Conservation (phyloP, 2,113 vertebrate species). For the Gymnogyps californianus region DNA sequence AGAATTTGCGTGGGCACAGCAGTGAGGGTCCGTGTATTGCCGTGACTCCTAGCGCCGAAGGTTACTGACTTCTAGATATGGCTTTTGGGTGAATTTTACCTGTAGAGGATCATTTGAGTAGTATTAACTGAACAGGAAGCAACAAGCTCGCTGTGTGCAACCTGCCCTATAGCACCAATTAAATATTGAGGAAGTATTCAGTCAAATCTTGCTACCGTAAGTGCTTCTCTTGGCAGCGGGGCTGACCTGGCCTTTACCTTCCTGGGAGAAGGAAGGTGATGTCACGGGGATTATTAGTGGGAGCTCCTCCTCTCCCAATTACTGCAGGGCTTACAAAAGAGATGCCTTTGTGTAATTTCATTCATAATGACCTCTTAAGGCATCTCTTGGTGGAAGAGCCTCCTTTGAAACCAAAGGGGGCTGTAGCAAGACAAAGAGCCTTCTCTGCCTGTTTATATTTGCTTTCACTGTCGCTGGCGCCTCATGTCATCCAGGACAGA, state of each 20-base stretch:
- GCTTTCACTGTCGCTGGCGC: slow-evolving; percentile 34
- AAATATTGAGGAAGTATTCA: neutral
- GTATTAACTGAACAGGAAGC: neutral
- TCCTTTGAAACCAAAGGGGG: neutral
- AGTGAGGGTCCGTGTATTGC: neutral
- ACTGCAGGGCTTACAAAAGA: neutral
- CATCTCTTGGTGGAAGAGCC: neutral
- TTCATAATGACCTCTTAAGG: neutral
- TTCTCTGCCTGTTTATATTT: slow-evolving; percentile 25
- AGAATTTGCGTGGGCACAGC: neutral
- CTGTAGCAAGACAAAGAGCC: neutral
- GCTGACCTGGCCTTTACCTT: neutral
- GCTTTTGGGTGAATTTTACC: neutral
- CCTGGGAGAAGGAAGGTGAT: neutral
- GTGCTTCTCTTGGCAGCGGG: neutral
- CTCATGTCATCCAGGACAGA: slow-evolving; percentile 18
- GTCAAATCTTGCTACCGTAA: neutral
- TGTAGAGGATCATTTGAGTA: neutral
- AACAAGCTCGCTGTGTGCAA: neutral
- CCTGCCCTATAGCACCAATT: neutral
- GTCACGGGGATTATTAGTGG: neutral
- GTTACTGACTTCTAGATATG: neutral
- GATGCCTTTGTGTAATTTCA: neutral
- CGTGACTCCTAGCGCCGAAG: rapidly evolving
- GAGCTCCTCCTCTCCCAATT: neutral